Conservation (phyloP, 2,888 invertebrate genomes). For the Rhingia rostrata region DNA sequence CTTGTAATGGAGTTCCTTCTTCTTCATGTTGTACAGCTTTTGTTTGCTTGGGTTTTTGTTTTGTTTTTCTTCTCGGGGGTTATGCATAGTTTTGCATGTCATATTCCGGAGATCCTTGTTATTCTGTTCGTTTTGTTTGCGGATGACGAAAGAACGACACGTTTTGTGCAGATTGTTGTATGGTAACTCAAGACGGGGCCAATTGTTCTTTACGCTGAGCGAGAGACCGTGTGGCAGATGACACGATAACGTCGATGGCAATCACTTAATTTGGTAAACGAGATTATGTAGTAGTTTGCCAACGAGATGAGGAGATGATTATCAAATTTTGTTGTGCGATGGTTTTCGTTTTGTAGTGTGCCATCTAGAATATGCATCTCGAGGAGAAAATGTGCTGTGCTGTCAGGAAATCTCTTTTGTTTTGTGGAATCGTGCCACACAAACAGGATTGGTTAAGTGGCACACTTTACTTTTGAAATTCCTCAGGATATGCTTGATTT, state of each 20-base stretch:
- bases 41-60: conserved; percentile 35
- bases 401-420: conserved; percentile 50
- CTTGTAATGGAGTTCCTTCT: conserved; percentile 56
- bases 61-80: conserved; percentile 51
- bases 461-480: conserved; percentile 44
- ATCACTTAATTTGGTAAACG: conserved; percentile 73
- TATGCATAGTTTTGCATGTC: conserved; percentile 69
- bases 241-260: conserved; percentile 72
- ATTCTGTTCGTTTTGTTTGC: conserved; percentile 43
- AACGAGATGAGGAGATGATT: conserved; percentile 52
- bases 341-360: conserved; percentile 48
- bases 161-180: conserved; percentile 57
- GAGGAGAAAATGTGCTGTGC: conserved; percentile 1
- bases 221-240: conserved; percentile 66
- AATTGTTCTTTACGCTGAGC: conserved; percentile 52
- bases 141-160: conserved; percentile 68
- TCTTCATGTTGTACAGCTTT: conserved; percentile 33
- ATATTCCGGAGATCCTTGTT: conserved; percentile 36
- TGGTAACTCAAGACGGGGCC: conserved; percentile 66
- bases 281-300: conserved; percentile 58
- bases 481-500: conserved; percentile 36
- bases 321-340: conserved; percentile 55
- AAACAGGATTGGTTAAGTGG: conserved; percentile 44
- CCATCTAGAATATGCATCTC: background rate
- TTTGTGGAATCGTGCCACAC: conserved; percentile 41